Conservation (phyloP, 2,888 invertebrate genomes). For the Tipula vernalis region DNA sequence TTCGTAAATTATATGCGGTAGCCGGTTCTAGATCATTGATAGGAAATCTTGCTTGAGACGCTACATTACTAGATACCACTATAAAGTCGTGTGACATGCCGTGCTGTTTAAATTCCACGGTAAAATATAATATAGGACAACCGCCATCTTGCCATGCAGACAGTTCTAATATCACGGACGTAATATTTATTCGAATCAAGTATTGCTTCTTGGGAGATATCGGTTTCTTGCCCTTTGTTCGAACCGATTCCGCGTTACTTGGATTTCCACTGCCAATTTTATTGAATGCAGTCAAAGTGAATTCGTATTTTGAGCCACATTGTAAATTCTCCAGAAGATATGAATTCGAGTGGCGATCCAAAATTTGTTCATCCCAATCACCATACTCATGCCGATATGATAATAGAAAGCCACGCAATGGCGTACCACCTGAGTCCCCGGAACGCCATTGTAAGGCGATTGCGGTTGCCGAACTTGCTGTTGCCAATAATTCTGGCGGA, state of each 20-base stretch:
- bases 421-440: constrained; percentile 42
- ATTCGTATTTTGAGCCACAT: constrained; percentile 66
- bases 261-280: constrained; percentile 60
- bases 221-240: constrained; percentile 56
- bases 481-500: constrained; percentile 39
- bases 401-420: constrained; percentile 40
- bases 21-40: constrained; percentile 40
- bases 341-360: constrained; percentile 42
- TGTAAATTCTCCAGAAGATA: constrained; percentile 58
- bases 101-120: constrained; percentile 31
- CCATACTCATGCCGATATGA: constrained; percentile 39
- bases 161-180: constrained; percentile 61
- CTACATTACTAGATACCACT: constrained; percentile 39
- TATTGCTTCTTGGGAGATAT: constrained; percentile 56
- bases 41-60: constrained; percentile 35
- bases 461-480: constrained; percentile 39
- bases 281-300: constrained; percentile 62
- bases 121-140: constrained; percentile 62
- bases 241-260: constrained; percentile 51
- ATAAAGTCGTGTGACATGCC: constrained; percentile 31
- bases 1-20: constrained; percentile 39
- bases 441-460: constrained; percentile 41
- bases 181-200: constrained; percentile 60
- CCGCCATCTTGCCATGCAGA: constrained; percentile 71
- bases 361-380: constrained; percentile 42